A percentile compares a stretch with the other conserved stretches of the same genome.
These are phyloP conservation scores for Xylota sylvarum DNA, from an alignment of 2,888 invertebrate species.

Conservation along the genomic window DNA sequence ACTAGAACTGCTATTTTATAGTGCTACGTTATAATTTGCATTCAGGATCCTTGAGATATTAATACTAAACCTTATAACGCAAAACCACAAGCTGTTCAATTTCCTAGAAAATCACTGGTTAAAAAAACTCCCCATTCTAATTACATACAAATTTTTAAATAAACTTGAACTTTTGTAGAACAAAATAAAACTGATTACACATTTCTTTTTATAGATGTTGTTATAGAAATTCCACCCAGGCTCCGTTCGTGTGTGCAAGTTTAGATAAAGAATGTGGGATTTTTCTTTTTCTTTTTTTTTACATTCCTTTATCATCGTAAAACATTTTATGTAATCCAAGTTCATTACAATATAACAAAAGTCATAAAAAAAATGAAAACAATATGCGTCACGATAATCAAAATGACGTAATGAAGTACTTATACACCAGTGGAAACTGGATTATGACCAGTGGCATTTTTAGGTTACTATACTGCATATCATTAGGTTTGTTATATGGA, in stretches of 20 bases:
- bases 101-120: not conserved
- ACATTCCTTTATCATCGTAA: not conserved
- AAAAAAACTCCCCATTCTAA: not conserved
- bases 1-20: no score
- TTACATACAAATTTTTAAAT: not conserved
- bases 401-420: not conserved
- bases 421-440: no score
- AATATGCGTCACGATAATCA: no score
- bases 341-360: slow-evolving; percentile 7
- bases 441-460: not conserved
- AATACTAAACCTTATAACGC: no score
- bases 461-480: no score
- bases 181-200: not conserved
- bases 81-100: no score
- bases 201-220: not conserved
- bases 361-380: not conserved
- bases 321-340: slow-evolving; percentile 16
- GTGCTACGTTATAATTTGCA: no score
- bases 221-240: not conserved
- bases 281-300: not conserved
- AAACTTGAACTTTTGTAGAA: slow-evolving; percentile 1
- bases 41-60: no score
- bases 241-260: not conserved
- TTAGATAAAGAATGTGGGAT: not conserved
- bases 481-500: no score